These are phyloP conservation scores for Pristionchus pacificus DNA, from an alignment of 1,140 invertebrate genomes.

Conservation along the genomic window DNA sequence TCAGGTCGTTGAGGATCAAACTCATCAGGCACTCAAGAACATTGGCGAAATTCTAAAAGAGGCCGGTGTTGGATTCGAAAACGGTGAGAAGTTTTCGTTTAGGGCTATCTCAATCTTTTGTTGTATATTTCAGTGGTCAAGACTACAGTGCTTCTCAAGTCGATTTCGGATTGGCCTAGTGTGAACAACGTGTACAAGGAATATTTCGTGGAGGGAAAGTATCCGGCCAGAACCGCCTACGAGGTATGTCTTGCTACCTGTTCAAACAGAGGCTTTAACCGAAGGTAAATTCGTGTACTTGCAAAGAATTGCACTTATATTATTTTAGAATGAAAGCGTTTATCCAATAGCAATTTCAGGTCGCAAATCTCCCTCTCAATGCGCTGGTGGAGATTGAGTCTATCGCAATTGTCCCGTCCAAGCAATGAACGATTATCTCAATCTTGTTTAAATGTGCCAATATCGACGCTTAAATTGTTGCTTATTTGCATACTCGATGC, in stretches of 20 bases:
- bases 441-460: no score
- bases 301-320: no score
- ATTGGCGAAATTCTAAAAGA: slow-evolving; percentile 72
- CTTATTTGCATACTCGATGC: no score
- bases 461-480: no score
- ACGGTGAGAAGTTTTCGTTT: slow-evolving; percentile 60
- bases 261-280: no score
- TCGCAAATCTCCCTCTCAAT: slow-evolving; percentile 68
- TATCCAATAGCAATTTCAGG: no score
- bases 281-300: no score
- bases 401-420: slow-evolving; percentile 72
- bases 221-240: slow-evolving; percentile 73
- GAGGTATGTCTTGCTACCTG: no score
- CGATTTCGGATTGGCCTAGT: slow-evolving; percentile 74
- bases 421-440: no score
- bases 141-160: slow-evolving; percentile 74
- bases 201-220: slow-evolving; percentile 71
- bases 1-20: slow-evolving; percentile 68
- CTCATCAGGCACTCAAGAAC: slow-evolving; percentile 73
- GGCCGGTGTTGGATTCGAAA: slow-evolving; percentile 69
- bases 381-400: slow-evolving; percentile 77
- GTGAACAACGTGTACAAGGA: slow-evolving; percentile 80
- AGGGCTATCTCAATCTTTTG: neutral
- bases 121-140: slow-evolving; percentile 69
- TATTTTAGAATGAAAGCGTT: no score